Evolutionary conservation across 2,113 vertebrate genomes (phyloP).

Genomic region (Sclerurus mexicanus): DNA sequence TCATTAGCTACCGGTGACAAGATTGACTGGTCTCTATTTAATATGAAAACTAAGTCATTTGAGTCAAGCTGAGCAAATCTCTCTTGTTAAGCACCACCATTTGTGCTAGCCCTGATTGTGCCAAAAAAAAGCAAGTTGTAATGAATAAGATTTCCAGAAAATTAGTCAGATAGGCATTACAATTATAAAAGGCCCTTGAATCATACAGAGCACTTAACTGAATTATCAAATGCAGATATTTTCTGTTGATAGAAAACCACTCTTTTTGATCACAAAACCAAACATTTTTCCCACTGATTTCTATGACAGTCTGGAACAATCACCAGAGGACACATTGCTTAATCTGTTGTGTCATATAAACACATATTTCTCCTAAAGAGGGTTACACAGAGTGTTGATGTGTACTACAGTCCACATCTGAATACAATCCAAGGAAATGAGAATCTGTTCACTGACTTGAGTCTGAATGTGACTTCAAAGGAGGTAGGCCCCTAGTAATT

Average conservation of each 20-base stretch:
- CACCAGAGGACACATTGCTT: neutral
- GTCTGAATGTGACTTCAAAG: constrained; percentile 8
- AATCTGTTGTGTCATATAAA: neutral
- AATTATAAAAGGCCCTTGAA: neutral
- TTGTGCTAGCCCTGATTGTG: neutral
- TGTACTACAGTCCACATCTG: neutral
- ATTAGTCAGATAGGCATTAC: neutral
- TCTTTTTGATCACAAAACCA: neutral
- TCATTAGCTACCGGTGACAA: neutral
- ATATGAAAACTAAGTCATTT: neutral
- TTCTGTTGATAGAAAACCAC: neutral
- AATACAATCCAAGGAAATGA: neutral
- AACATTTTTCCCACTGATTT: neutral
- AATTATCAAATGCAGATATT: neutral
- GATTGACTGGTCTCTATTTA: neutral
- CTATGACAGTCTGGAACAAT: neutral
- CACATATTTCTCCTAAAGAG: neutral
- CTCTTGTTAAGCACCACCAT: neutral
- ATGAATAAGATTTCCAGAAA: neutral
- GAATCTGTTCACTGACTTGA: neutral
- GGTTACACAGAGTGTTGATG: neutral
- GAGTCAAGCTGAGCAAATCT: neutral
- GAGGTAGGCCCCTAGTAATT: neutral
- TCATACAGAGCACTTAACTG: neutral
- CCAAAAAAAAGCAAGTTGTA: neutral